A percentile compares a stretch with the other conserved stretches of the same genome.
Conservation (phyloP, 2,113 vertebrate species). For the Macaca fascicularis region T2T-MFA8v1.1 NC_088378.1:10954501-10955000, state of each 20-base stretch:
- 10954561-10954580: neutral
- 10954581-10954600: neutral
- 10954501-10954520: rapidly evolving
- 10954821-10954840: neutral
- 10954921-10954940: neutral
- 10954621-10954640: neutral
- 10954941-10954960: neutral
- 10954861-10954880: neutral
- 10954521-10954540: neutral
- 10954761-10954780: rapidly evolving
- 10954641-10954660: too few species aligned
- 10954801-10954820: neutral
- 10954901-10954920: neutral
- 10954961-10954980: neutral
- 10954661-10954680: neutral
- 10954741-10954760: neutral
- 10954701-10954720: too few species aligned
- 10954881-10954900: neutral
- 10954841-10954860: rapidly evolving
- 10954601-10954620: too few species aligned
- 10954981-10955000: neutral
- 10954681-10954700: rapidly evolving
- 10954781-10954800: neutral
- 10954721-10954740: rapidly evolving
- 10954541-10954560: neutral